These are phyloP conservation scores for Auanema freiburgensis DNA, from an alignment of 2,888 invertebrate genomes.

Conservation along the genomic window DNA sequence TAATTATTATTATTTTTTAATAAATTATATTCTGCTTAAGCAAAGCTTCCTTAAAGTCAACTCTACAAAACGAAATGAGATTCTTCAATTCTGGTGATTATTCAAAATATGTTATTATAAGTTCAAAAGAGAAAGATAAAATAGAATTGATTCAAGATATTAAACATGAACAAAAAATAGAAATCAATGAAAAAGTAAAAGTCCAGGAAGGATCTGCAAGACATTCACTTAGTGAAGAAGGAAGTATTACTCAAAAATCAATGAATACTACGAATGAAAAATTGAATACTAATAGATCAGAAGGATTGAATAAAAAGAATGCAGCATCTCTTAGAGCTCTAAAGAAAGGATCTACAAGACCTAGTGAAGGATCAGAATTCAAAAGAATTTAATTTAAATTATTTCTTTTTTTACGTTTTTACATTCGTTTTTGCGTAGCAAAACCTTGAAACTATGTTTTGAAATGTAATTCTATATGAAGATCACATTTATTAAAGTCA, in stretches of 20 bases:
- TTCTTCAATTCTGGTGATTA: slow-evolving; percentile 8
- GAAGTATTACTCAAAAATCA: too few species aligned
- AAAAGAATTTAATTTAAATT: slow-evolving; percentile 21
- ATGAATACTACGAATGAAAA: slow-evolving; percentile 1
- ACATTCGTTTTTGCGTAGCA: slow-evolving; percentile 4
- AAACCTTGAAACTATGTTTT: slow-evolving; percentile 9
- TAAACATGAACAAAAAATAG: slow-evolving; percentile 17
- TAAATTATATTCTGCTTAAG: too few species aligned
- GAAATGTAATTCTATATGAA: slow-evolving; percentile 21
- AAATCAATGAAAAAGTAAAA: slow-evolving; percentile 17
- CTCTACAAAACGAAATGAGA: slow-evolving; percentile 6
- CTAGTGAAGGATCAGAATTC: too few species aligned
- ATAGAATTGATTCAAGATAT: slow-evolving; percentile 21
- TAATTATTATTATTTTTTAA: slow-evolving; percentile 1
- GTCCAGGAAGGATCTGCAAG: slow-evolving; percentile 9
- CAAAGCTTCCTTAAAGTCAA: too few species aligned
- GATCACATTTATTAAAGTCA: slow-evolving; percentile 18
- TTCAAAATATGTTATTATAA: slow-evolving; percentile 24
- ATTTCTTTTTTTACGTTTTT: slow-evolving; percentile 7
- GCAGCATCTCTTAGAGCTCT: slow-evolving; percentile 9
- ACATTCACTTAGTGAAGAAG: slow-evolving; percentile 18
- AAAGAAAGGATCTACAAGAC: slow-evolving; percentile 20
- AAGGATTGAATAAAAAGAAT: slow-evolving; percentile 12
- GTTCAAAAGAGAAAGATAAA: slow-evolving; percentile 29
- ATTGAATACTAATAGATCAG: not conserved